phyloP scores from a whole-genome alignment of 1,140 invertebrate species.

The Elysia chlorotica region DNA sequence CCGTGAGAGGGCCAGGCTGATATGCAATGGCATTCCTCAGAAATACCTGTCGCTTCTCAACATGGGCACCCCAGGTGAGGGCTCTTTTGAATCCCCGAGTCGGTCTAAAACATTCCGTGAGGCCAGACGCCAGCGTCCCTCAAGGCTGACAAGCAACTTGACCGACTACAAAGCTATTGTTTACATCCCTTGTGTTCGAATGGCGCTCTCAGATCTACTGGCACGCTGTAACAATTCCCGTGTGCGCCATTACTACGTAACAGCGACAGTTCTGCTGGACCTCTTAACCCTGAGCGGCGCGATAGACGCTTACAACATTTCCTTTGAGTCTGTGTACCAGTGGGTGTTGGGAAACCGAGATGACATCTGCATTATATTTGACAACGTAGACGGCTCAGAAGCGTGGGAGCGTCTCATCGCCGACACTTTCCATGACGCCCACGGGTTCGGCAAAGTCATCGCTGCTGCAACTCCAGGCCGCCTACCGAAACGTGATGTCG shows the following conservation, averaged over 20 bases:
- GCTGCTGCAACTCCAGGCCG: constrained; percentile 14
- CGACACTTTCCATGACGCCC: constrained; percentile 13
- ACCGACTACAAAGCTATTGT: constrained; percentile 27
- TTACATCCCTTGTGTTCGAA: constrained; percentile 29
- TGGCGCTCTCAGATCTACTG: constrained; percentile 22
- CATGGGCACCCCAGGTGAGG: constrained; percentile 14
- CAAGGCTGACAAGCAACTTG: constrained; percentile 21
- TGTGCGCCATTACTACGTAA: constrained; percentile 20
- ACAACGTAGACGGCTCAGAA: constrained; percentile 28
- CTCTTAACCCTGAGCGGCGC: constrained; percentile 18
- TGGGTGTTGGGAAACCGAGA: constrained; percentile 26
- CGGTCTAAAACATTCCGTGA: constrained; percentile 4
- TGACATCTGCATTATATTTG: constrained; percentile 29
- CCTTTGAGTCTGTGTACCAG: constrained; percentile 21
- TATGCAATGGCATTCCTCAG: constrained; percentile 20
- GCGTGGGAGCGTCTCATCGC: constrained; percentile 20
- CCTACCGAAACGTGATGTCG: constrained; percentile 25
- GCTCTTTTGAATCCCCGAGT: constrained; percentile 2
- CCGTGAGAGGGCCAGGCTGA: constrained; percentile 1
- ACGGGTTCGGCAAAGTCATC: constrained; percentile 28
- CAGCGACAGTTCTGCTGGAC: constrained; percentile 15
- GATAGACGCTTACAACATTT: background rate
- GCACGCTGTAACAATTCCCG: constrained; percentile 13
- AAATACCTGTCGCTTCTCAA: constrained; percentile 20
- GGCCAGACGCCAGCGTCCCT: constrained; percentile 14